phyloP scores from a whole-genome alignment of 1,140 invertebrate genomes.

The Brachionus rotundiformis region DNA sequence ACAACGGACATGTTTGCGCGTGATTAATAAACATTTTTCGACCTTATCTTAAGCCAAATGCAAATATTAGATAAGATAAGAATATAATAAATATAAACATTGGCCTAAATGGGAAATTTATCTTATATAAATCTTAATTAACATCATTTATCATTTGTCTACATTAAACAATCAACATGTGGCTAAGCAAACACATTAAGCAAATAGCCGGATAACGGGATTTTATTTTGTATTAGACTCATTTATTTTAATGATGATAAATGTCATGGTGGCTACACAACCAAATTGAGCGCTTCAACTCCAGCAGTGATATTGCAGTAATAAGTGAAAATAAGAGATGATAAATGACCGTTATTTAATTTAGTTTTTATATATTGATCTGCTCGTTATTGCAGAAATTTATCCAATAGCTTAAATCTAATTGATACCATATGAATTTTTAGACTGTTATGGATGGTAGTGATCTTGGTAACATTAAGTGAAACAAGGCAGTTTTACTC shows the following conservation, averaged over 20 bases:
- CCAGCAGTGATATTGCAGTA: background rate
- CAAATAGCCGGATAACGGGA: conserved; percentile 36
- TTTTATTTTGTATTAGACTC: background rate
- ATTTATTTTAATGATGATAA: background rate
- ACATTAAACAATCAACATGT: conserved; percentile 31
- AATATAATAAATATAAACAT: background rate
- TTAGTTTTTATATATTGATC: no score
- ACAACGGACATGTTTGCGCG: background rate
- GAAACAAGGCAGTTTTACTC: no score
- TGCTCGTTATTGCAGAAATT: no score
- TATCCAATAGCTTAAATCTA: no score
- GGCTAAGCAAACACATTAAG: background rate
- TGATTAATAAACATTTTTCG: conserved; percentile 6
- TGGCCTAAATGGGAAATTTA: conserved; percentile 10
- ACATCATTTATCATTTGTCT: conserved; percentile 41
- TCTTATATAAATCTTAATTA: conserved; percentile 38
- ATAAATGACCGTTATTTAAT: background rate
- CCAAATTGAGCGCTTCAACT: background rate
- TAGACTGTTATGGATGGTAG: no score
- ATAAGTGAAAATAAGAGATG: background rate
- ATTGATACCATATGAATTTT: no score
- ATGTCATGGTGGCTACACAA: background rate
- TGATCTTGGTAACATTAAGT: no score
- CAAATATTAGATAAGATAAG: conserved; percentile 46
- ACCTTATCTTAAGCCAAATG: background rate